phyloP scores from a whole-genome alignment of 2,888 invertebrate genomes.

The Eupithecia abbreviata region DNA sequence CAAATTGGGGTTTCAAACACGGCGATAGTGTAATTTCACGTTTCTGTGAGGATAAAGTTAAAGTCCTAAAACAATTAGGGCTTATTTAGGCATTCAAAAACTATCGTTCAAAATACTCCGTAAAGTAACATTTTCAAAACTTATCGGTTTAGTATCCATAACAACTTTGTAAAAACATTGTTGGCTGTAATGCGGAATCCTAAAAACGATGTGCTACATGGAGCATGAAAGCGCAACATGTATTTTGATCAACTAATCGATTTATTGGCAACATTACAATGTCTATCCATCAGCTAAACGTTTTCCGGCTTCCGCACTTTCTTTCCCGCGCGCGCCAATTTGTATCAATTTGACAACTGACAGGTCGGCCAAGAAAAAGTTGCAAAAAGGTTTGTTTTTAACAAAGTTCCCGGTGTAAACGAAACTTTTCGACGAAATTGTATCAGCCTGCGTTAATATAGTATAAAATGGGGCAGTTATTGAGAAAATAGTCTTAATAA shows the following conservation, averaged over 20 bases:
- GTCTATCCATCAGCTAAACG: conserved; percentile 19
- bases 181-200: conserved; percentile 23
- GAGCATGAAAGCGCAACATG: conserved; percentile 35
- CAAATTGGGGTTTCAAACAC: not conserved
- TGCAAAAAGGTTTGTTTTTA: not conserved
- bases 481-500: too few species aligned
- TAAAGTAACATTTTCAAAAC: not conserved
- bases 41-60: not conserved
- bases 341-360: conserved; percentile 29
- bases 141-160: conserved; percentile 11
- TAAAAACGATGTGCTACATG: conserved; percentile 23
- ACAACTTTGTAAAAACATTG: conserved; percentile 1
- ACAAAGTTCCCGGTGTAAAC: not conserved
- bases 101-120: not conserved
- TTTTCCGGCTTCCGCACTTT: conserved; percentile 42
- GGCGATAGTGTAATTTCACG: not conserved
- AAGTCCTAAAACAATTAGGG: not conserved
- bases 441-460: not conserved
- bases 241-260: conserved; percentile 32
- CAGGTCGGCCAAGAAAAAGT: conserved; percentile 8
- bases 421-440: not conserved
- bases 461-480: not conserved
- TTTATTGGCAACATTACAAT: conserved; percentile 34
- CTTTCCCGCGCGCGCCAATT: conserved; percentile 33
- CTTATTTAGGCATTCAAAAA: not conserved